phyloP scores from a whole-genome alignment of 2,797 vertebrate genomes.

The Sebastes vulpes region DNA sequence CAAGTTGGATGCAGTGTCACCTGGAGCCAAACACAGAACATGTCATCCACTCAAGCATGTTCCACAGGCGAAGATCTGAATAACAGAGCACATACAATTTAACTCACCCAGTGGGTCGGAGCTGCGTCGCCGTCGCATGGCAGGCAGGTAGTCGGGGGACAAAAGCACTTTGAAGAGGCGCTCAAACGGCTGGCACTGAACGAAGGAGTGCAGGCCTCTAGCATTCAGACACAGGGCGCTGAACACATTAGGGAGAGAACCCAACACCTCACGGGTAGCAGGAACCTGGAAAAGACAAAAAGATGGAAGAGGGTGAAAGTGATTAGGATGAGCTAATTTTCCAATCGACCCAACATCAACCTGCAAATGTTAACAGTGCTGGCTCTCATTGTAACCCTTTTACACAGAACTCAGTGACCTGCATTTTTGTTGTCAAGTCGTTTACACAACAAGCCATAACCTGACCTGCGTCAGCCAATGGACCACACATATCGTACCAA shows the following conservation, averaged over 20 bases:
- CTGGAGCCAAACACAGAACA: constrained; percentile 74
- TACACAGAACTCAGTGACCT: background rate
- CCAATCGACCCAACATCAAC: background rate
- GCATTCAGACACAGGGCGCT: constrained; percentile 97
- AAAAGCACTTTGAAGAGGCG: constrained; percentile 98
- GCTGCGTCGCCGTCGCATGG: constrained; percentile 95
- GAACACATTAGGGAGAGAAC: constrained; percentile 97
- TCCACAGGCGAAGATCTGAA: background rate
- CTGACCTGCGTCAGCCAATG: background rate
- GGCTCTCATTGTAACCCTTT: background rate
- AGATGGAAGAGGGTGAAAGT: constrained; percentile 1
- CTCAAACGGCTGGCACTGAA: constrained; percentile 98
- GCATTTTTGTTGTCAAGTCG: background rate
- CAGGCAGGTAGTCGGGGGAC: constrained; percentile 97
- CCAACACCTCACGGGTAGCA: constrained; percentile 95
- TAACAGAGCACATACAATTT: background rate
- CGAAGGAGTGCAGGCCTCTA: constrained; percentile 95
- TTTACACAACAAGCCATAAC: background rate
- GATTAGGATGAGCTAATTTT: background rate
- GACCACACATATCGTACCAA: background rate
- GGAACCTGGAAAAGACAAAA: constrained; percentile 88
- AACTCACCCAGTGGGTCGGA: constrained; percentile 95
- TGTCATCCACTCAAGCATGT: background rate
- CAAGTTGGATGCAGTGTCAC: constrained; percentile 97
- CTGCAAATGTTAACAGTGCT: background rate